phyloP scores from a whole-genome alignment of 2,888 invertebrate genomes.

The Spilosoma lubricipeda region DNA sequence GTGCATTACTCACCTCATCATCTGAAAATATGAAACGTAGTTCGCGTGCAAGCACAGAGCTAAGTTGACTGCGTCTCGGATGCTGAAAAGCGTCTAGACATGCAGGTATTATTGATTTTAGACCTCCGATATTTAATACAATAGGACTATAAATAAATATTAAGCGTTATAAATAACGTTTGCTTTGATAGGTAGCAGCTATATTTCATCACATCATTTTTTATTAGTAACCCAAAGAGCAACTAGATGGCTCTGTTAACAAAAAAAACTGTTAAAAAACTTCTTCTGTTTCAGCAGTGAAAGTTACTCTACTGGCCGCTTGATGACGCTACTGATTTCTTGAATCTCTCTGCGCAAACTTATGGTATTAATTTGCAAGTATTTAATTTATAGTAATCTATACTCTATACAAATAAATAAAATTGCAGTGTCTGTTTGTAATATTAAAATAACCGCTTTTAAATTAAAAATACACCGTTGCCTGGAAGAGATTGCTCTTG shows the following conservation, averaged over 20 bases:
- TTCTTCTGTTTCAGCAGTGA: background rate
- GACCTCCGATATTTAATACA: background rate
- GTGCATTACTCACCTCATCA: background rate
- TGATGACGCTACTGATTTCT: background rate
- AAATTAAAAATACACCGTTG: too few relatives aligned
- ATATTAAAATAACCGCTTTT: too few relatives aligned
- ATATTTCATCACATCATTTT: background rate
- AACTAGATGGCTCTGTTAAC: background rate
- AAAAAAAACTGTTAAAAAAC: too few relatives aligned
- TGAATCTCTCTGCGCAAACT: background rate
- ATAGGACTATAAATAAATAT: background rate
- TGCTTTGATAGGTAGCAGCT: background rate
- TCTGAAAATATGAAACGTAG: background rate
- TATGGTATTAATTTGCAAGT: too few relatives aligned
- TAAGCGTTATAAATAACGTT: too few relatives aligned
- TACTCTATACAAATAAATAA: too few relatives aligned
- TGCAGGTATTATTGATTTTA: constrained; percentile 17
- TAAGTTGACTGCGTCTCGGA: background rate
- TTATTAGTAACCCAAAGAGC: background rate
- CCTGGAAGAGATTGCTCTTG: too few relatives aligned
- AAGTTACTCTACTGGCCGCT: background rate
- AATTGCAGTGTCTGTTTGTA: too few relatives aligned
- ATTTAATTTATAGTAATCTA: too few relatives aligned
- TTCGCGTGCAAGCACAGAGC: background rate
- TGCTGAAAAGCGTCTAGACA: background rate